Evolutionary conservation across 2,113 vertebrate species (phyloP).

Genomic region (Ciconia stormi): DNA sequence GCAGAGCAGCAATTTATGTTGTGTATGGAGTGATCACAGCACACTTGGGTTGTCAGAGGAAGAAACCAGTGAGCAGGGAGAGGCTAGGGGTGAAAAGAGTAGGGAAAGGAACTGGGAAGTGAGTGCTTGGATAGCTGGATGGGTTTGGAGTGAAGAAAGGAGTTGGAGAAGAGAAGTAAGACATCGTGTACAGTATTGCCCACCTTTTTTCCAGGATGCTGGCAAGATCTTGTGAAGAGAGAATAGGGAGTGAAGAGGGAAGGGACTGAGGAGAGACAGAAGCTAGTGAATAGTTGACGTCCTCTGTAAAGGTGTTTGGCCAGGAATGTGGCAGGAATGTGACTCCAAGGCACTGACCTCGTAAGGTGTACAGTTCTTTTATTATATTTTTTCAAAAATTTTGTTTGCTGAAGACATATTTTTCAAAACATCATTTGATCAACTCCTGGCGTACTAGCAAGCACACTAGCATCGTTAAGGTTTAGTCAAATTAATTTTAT

Average conservation of each 20-base stretch:
- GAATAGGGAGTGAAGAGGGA: neutral
- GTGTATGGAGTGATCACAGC: neutral
- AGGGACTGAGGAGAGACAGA: neutral
- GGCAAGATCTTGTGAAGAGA: neutral
- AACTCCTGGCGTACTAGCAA: neutral
- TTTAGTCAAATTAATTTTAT: neutral
- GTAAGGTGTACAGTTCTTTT: neutral
- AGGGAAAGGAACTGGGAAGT: neutral
- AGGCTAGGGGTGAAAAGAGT: neutral
- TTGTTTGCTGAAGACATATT: neutral
- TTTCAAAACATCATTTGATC: neutral
- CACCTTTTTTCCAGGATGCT: neutral
- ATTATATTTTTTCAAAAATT: neutral
- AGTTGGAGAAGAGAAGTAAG: neutral
- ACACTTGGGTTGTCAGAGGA: neutral
- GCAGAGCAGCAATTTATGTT: neutral
- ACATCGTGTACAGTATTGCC: neutral
- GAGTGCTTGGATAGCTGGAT: neutral
- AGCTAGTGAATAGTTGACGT: fast-evolving
- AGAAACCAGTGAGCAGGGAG: neutral
- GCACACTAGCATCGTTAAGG: neutral
- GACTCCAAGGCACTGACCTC: neutral
- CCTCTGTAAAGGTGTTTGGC: neutral
- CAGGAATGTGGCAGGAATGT: neutral
- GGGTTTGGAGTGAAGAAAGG: neutral